These are phyloP conservation scores for Hyles vespertilio DNA, from an alignment of 1,140 invertebrate species.

Conservation along the genomic window DNA sequence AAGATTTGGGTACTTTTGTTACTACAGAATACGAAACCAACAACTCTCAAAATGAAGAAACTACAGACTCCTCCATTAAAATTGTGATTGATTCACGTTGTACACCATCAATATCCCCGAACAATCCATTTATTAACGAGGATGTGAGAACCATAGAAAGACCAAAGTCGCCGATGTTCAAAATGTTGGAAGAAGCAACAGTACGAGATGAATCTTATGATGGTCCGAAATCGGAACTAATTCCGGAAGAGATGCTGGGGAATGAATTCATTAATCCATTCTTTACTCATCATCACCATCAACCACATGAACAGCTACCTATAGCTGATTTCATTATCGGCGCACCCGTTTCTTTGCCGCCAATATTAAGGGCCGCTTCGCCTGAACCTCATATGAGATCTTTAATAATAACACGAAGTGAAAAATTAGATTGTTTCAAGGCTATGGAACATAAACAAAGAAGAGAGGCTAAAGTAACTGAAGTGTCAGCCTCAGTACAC, in stretches of 20 bases:
- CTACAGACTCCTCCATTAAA: conserved; percentile 32
- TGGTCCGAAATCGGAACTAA: conserved; percentile 27
- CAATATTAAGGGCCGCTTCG: conserved; percentile 38
- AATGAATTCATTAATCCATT: conserved; percentile 61
- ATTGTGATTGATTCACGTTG: conserved; percentile 31
- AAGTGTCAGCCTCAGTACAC: background rate
- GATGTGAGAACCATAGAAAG: conserved; percentile 31
- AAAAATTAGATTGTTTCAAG: conserved; percentile 3
- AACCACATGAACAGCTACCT: conserved; percentile 30
- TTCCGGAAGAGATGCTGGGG: conserved; percentile 31
- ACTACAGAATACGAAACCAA: conserved; percentile 57
- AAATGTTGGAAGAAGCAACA: conserved; percentile 44
- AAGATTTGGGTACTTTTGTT: conserved; percentile 46
- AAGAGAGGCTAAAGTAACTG: background rate
- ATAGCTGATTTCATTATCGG: conserved; percentile 71
- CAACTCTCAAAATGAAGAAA: conserved; percentile 58
- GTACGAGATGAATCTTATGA: conserved; percentile 35
- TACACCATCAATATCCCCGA: conserved; percentile 15
- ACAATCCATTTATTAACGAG: conserved; percentile 44
- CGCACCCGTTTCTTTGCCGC: conserved; percentile 67
- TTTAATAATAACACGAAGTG: conserved; percentile 29
- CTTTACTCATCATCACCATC: conserved; percentile 40
- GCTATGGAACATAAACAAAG: too few species aligned
- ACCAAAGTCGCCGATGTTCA: conserved; percentile 59
- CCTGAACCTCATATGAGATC: conserved; percentile 44